Conservation (phyloP, 2,113 vertebrate genomes). For the Cebidichthys violaceus region DNA sequence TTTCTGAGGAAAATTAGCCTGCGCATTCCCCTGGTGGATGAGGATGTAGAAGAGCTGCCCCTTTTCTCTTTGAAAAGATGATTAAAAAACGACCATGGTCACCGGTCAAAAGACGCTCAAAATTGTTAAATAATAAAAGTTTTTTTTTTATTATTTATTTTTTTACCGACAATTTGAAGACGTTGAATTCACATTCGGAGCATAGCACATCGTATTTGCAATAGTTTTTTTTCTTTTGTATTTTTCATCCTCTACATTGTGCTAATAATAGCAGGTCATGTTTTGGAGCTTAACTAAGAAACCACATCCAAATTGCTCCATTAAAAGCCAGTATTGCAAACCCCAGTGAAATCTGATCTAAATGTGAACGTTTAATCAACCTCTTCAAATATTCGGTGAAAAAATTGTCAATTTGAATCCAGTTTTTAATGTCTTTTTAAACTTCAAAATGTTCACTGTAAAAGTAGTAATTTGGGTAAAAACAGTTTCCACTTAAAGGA, state of each 20-base stretch:
- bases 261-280: background rate
- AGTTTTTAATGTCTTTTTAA: background rate
- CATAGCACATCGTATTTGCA: background rate
- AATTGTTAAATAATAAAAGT: background rate
- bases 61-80: background rate
- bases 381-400: background rate
- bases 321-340: background rate
- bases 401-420: background rate
- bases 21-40: constrained; percentile 54
- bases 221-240: too few species aligned
- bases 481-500: background rate
- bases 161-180: background rate
- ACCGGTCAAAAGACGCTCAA: background rate
- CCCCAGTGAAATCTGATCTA: background rate
- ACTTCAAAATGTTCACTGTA: background rate
- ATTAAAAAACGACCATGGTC: too few species aligned
- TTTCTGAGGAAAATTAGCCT: constrained; percentile 1
- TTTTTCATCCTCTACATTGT: background rate
- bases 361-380: background rate
- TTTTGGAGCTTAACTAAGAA: background rate
- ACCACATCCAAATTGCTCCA: background rate
- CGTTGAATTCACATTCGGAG: background rate
- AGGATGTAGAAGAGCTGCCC: background rate
- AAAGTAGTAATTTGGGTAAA: background rate
- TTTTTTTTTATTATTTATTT: background rate